Conservation (phyloP, 2,888 invertebrate species). For the Tortrix viridana region DNA sequence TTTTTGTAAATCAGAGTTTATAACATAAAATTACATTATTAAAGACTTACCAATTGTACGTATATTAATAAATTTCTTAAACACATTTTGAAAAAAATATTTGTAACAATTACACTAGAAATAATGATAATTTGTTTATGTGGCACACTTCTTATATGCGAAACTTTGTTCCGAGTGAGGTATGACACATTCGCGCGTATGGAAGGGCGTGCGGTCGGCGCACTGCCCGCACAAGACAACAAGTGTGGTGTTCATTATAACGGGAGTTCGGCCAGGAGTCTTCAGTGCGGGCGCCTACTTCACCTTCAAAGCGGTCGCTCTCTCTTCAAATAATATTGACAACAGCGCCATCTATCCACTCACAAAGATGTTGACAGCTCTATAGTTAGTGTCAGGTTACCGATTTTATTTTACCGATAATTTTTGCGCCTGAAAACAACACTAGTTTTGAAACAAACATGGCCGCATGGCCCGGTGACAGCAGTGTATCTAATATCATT, state of each 20-base stretch:
- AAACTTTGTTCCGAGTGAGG: conserved; percentile 68
- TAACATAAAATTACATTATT: background rate
- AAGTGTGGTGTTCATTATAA: conserved; percentile 77
- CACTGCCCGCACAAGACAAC: conserved; percentile 81
- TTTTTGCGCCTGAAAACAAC: conserved; percentile 27
- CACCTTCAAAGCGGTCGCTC: conserved; percentile 55
- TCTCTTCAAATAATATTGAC: conserved; percentile 50
- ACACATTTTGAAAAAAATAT: conserved; percentile 69
- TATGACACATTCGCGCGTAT: conserved; percentile 78
- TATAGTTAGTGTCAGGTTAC: conserved; percentile 38
- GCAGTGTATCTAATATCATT: conserved; percentile 50
- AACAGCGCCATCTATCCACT: conserved; percentile 65
- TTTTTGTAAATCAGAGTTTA: background rate
- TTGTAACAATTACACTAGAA: conserved; percentile 55
- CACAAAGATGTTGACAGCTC: conserved; percentile 7
- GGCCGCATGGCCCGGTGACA: conserved; percentile 75
- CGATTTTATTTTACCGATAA: conserved; percentile 47
- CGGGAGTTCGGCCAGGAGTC: conserved; percentile 80
- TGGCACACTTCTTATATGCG: conserved; percentile 70
- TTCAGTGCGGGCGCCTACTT: conserved; percentile 66
- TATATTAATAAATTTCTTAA: conserved; percentile 62
- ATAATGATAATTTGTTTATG: conserved; percentile 50
- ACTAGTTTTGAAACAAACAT: conserved; percentile 58
- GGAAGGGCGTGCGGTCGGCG: conserved; percentile 81
- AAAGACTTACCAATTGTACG: conserved; percentile 71